Conservation (phyloP, 2,797 vertebrate genomes). For the Sebastes goodei region DNA sequence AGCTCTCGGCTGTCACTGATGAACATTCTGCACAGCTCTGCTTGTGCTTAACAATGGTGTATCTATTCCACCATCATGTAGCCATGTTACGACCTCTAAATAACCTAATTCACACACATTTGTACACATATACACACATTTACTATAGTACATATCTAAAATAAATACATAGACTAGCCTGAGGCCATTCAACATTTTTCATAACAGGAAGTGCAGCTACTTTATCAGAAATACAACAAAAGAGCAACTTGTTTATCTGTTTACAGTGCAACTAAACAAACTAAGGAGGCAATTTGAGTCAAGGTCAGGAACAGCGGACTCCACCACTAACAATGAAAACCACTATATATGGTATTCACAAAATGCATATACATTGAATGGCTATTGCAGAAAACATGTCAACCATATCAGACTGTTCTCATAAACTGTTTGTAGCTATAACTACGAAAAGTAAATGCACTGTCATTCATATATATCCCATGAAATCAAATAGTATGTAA, state of each 20-base stretch:
- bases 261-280: neutral
- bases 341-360: neutral
- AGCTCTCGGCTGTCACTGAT: neutral
- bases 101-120: neutral
- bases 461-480: no score
- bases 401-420: neutral
- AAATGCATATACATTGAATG: neutral
- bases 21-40: neutral
- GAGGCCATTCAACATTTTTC: neutral
- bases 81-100: neutral
- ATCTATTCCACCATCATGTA: neutral
- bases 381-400: neutral
- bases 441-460: no score
- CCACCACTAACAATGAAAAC: neutral
- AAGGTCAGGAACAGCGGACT: neutral
- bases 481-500: no score
- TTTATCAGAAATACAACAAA: neutral
- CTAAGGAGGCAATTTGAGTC: neutral
- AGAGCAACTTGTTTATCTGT: neutral
- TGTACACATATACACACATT: neutral
- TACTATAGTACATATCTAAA: neutral
- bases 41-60: neutral
- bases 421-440: no score
- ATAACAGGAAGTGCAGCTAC: neutral
- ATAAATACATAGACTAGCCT: neutral